Evolutionary conservation across 2,888 invertebrate species (phyloP), one percentile per base, ranked within the genome.

Genomic region (Nysson spinosus): DNA sequence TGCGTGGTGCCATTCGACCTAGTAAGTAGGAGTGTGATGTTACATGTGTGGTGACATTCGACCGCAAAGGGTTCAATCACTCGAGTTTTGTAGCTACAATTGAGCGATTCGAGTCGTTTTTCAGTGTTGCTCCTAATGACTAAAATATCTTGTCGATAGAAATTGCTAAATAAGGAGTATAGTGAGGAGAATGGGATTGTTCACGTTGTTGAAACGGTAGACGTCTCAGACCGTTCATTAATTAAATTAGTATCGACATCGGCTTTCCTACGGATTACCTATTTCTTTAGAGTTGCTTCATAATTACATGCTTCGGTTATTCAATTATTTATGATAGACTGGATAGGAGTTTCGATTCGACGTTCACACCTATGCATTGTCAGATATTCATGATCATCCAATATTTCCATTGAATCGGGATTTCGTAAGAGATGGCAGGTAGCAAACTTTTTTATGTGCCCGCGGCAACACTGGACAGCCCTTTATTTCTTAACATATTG

Each of bases 231-330:
- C 39, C 39, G 22, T 37, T 51, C 26, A 37, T 60, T 52, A 57
- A 42, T 32, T 24, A 34, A 34, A 62, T 63, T 34, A 42, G 26
- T 42, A 44, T 63, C 26, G 32, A 42, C 42, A 28, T 28, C 22
- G 22, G n/a, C 14, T 43, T 49, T 64, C 40, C 58, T 52, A 37
- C 43, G 61, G 16, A 39, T 39, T 30, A 54, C 42, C n/a, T 17
- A 37, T 34, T 19, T 24, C 44, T 30, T n/a, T 49, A 9, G 28
- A 30, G 54, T 60, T 65, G 43, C 64, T 17, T 24, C 49, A 50
- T 49, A 64, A 64, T 64, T 60, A 34, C 37, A 54, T 19, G 47
- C 49, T 49, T 49, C 39, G 43, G 12, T 64, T 54, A 37, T 39
- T 37, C 54, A 32, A 42, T 52, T 58, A 64, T 51, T 57, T 40